Evolutionary conservation across 2,888 invertebrate genomes (phyloP).

Genomic region (Notocelia uddmanniana): DNA sequence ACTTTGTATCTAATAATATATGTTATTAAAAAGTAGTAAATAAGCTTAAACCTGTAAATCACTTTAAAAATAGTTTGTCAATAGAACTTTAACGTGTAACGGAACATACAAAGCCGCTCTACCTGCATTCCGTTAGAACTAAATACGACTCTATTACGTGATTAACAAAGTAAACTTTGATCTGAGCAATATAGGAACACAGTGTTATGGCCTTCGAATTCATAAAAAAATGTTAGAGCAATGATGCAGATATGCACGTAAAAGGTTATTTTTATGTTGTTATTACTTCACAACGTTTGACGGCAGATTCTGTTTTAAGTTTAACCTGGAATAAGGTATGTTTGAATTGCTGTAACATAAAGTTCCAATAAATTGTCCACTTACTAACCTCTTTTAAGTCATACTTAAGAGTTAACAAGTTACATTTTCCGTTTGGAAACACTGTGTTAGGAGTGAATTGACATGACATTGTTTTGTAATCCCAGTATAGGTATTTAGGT

Average conservation of each 20-base stretch:
- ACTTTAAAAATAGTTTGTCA: too few species aligned
- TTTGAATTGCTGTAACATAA: not conserved
- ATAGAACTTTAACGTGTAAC: slow-evolving; percentile 46
- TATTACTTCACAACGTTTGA: slow-evolving; percentile 50
- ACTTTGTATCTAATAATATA: too few species aligned
- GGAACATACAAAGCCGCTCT: slow-evolving; percentile 50
- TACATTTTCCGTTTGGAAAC: not conserved
- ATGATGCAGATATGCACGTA: slow-evolving; percentile 65
- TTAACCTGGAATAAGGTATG: slow-evolving; percentile 43
- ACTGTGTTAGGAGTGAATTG: not conserved
- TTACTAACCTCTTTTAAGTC: slow-evolving; percentile 18
- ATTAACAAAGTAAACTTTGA: slow-evolving; percentile 53
- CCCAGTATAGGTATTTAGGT: not conserved
- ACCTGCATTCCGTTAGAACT: slow-evolving; percentile 11
- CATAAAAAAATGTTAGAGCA: slow-evolving; percentile 62
- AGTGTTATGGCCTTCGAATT: slow-evolving; percentile 64
- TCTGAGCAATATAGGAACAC: slow-evolving; percentile 27
- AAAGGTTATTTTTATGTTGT: slow-evolving; percentile 70
- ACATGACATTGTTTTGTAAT: not conserved
- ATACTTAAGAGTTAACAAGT: slow-evolving; percentile 1
- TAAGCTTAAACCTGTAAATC: too few species aligned
- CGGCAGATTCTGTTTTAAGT: slow-evolving; percentile 51
- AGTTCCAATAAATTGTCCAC: slow-evolving; percentile 1
- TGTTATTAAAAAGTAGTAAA: too few species aligned
- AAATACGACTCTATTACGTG: slow-evolving; percentile 62